A percentile compares a stretch with the other conserved stretches of the same genome.
phyloP scores from a whole-genome alignment of 92 coral and sea anemone species.

The Palythoa heliodiscus region DNA sequence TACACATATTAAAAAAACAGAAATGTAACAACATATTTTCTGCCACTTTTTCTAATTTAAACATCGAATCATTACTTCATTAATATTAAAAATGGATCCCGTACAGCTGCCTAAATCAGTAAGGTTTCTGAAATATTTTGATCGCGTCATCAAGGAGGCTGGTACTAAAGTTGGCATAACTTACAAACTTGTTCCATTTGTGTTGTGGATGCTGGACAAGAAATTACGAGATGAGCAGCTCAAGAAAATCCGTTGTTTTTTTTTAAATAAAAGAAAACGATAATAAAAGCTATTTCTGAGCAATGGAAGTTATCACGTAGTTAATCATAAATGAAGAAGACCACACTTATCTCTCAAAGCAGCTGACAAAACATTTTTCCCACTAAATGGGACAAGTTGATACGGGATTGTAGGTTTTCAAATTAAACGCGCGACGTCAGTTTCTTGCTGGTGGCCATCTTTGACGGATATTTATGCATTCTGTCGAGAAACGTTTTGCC shows the following conservation, averaged over 20 bases:
- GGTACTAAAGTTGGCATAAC: background rate
- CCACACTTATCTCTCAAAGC: conserved; percentile 5
- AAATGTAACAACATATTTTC: background rate
- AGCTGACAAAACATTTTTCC: conserved; percentile 28
- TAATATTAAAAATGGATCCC: background rate
- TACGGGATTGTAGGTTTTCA: background rate
- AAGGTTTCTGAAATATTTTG: background rate
- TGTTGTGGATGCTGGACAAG: background rate
- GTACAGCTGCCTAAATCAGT: background rate
- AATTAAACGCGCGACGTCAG: background rate
- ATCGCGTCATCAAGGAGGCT: background rate
- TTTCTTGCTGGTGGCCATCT: conserved; percentile 11
- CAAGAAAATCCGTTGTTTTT: background rate
- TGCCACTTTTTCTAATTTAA: background rate
- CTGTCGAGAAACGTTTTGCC: background rate
- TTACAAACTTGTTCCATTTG: background rate
- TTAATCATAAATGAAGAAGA: conserved; percentile 25
- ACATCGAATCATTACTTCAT: background rate
- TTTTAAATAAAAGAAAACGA: no score
- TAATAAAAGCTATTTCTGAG: background rate
- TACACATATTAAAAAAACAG: background rate
- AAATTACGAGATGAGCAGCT: background rate
- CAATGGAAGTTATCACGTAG: conserved; percentile 7
- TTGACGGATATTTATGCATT: background rate
- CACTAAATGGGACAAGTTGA: conserved; percentile 6